Evolutionary conservation across 2,888 invertebrate species (phyloP), one percentile per base, ranked within the genome.

Genomic region (Hirudinaria manillensis): DNA sequence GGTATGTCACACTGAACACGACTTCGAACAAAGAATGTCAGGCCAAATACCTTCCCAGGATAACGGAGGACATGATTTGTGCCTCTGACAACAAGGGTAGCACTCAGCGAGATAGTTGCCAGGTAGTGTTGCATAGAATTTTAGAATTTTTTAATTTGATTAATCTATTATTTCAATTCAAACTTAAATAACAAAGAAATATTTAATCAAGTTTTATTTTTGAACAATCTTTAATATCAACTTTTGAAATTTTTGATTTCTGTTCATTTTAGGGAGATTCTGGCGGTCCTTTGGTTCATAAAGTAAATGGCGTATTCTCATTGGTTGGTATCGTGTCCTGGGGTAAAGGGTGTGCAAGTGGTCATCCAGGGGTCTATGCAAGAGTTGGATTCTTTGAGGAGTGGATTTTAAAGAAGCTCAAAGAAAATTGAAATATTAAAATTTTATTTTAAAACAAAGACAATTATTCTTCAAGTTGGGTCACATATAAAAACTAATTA

Each of bases 361-460:
- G 74, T n/a, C 74, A 51, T 38, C 78, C 78, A 6, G 78, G 78
- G 27, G 78, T 77, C 51, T 78, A 78, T 75, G 68, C 68, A 29
- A 32, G 75, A 7, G 74, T 76, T n/a, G 45, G 53, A 13, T 68
- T 10, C 56, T 76, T 67, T 51, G 27, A 67, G 32, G 55, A 70
- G 4, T 78, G 78, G 78, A 55, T 78, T 55, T 32, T 32, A 13
- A 53, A 75, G 70, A 76, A 0, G 2, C 71, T 78, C 45, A 45
- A 45, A 16, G 45, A 45, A 45, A 45, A 45, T 45, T 45, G 45
- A 45, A 7, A 45, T 10, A 45, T 45, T 45, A 1, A 45, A 36
- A 45, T 45, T 6, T 45, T 45, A 1, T 10, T 45, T 45, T 3
- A 45, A 45, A 45, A 36, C 3, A 36, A 36, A 36, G 10, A 6